Evolutionary conservation across 1,140 invertebrate species (phyloP).

Genomic region (Diploscapter pachys): DNA sequence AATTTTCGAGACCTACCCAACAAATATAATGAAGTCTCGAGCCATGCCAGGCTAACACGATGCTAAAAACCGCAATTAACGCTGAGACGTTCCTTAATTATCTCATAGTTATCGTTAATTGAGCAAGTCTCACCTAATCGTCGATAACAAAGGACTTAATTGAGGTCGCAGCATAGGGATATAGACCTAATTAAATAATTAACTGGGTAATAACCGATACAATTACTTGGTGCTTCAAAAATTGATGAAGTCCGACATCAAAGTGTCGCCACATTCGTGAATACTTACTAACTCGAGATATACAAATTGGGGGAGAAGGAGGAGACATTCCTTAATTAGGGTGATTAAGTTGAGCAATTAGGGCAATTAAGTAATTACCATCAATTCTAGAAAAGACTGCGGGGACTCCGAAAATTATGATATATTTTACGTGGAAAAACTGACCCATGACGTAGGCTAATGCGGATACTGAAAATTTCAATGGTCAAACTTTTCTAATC

Average conservation of each 20-base stretch:
- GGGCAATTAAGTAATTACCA: slow-evolving; percentile 54
- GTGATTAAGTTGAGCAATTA: too few species aligned
- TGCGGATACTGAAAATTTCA: slow-evolving; percentile 46
- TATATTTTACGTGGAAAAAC: slow-evolving; percentile 84
- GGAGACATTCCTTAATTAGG: slow-evolving; percentile 64
- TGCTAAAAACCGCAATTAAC: slow-evolving; percentile 76
- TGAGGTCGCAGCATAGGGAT: slow-evolving; percentile 67
- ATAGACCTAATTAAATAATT: slow-evolving; percentile 68
- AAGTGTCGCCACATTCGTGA: slow-evolving; percentile 91
- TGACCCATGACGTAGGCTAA: slow-evolving; percentile 79
- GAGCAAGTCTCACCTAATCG: slow-evolving; percentile 26
- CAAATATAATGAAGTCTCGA: slow-evolving; percentile 73
- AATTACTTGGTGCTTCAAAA: slow-evolving; percentile 73
- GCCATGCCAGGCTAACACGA: slow-evolving; percentile 87
- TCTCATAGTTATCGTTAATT: too few species aligned
- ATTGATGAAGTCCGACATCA: slow-evolving; percentile 82
- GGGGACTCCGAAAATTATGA: slow-evolving; percentile 78
- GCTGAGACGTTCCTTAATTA: slow-evolving; percentile 68
- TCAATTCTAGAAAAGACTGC: slow-evolving; percentile 73
- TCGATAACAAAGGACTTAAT: slow-evolving; percentile 36
- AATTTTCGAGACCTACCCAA: slow-evolving; percentile 65
- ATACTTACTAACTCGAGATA: slow-evolving; percentile 81
- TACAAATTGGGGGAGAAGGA: slow-evolving; percentile 78
- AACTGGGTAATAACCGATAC: slow-evolving; percentile 3
- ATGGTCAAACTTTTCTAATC: too few species aligned